Evolutionary conservation across 2,113 vertebrate species (phyloP).

Genomic region (Piprites chloris): DNA sequence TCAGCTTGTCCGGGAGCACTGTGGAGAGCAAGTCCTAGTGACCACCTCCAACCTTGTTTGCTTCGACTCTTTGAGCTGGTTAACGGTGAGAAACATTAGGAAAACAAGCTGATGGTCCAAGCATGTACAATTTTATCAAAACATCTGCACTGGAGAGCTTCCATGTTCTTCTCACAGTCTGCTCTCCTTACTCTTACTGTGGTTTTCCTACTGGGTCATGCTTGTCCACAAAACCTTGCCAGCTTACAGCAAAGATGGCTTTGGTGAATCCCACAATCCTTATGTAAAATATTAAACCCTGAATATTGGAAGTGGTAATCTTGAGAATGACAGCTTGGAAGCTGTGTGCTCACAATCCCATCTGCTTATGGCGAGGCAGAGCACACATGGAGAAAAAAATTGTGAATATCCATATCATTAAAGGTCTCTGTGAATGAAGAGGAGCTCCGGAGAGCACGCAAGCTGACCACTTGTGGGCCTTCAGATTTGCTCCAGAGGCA

Average conservation of each 20-base stretch:
- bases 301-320: neutral
- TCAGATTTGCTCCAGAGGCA: neutral
- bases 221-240: neutral
- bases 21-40: neutral
- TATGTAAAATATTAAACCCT: neutral
- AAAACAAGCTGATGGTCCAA: neutral
- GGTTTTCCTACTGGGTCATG: neutral
- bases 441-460: neutral
- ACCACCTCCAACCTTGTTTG: neutral
- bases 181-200: neutral
- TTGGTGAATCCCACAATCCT: neutral
- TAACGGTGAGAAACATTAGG: neutral
- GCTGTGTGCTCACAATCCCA: neutral
- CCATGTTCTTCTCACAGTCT: neutral
- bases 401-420: neutral
- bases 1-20: neutral
- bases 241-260: neutral
- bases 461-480: neutral
- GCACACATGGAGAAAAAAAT: neutral
- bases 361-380: neutral
- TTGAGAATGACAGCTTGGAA: neutral
- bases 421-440: neutral
- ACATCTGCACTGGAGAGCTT: neutral
- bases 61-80: neutral
- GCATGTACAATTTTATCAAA: accelerated